Percentiles rank a stretch among this genome's conserved stretches.
Conservation (phyloP, 2,113 vertebrate genomes). For the Lontra canadensis region DNA sequence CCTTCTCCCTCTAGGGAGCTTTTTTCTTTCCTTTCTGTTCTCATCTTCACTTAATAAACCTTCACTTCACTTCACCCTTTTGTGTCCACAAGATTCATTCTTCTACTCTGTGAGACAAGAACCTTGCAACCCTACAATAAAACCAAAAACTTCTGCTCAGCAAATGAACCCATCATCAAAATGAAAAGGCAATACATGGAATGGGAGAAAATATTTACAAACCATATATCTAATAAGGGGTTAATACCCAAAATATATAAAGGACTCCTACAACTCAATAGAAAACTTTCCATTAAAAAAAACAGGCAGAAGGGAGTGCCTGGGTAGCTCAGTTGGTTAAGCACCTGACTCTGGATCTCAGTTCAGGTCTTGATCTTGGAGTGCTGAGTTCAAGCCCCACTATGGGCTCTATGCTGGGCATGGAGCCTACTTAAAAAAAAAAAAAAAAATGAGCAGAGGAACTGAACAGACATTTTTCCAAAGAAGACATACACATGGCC, state of each 20-base stretch:
- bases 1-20: not conserved
- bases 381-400: not conserved
- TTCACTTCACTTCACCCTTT: not conserved
- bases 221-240: not conserved
- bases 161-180: not conserved
- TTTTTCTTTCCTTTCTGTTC: not conserved
- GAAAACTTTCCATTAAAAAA: not conserved
- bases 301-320: not conserved
- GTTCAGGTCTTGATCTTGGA: not conserved
- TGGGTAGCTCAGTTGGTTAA: not conserved
- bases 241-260: not conserved
- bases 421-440: not conserved
- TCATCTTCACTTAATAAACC: not conserved
- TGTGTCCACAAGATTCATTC: not conserved
- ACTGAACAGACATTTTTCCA: not conserved
- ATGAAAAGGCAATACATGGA: not conserved
- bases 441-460: not conserved
- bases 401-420: not conserved
- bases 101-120: not conserved
- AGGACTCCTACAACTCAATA: not conserved
- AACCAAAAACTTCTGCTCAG: not conserved
- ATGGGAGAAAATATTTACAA: not conserved
- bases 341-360: not conserved
- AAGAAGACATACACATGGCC: not conserved
- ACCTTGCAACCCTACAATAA: not conserved